Percentiles rank a stretch among this genome's conserved stretches.
Evolutionary conservation across 2,888 invertebrate genomes (phyloP).

Genomic region (Ceriagrion tenellum): DNA sequence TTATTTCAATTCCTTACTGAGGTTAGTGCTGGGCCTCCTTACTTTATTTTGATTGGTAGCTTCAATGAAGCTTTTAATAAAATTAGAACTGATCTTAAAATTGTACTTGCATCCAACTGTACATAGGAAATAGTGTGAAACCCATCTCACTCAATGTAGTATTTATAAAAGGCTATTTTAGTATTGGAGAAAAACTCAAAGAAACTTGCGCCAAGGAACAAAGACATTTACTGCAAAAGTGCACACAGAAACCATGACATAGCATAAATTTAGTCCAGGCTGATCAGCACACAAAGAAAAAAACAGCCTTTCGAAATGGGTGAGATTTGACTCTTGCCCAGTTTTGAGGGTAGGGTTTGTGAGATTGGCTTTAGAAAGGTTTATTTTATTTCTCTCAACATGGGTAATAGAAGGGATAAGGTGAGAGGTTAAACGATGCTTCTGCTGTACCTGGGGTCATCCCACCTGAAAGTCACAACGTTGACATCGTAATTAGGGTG

Average conservation of each 20-base stretch:
- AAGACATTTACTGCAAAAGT: not conserved
- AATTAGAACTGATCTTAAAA: no score
- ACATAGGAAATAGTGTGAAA: no score
- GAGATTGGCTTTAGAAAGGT: constrained; percentile 19
- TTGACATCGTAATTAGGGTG: constrained; percentile 82
- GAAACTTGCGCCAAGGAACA: not conserved
- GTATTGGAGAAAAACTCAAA: no score
- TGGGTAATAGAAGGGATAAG: not conserved
- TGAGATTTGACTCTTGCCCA: constrained; percentile 56
- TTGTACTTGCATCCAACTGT: no score
- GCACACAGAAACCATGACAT: not conserved
- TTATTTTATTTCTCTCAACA: not conserved
- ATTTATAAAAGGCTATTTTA: no score
- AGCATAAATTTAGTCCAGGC: not conserved
- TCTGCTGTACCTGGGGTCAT: constrained; percentile 75
- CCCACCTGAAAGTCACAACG: constrained; percentile 96
- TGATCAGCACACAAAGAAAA: not conserved
- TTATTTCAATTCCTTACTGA: no score
- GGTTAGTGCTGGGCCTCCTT: no score
- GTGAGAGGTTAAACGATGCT: constrained; percentile 62
- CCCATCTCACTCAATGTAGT: no score
- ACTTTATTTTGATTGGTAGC: no score
- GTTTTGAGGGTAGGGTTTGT: constrained; percentile 23
- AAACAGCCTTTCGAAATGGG: constrained; percentile 21
- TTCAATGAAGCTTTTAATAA: no score